Conservation (phyloP, 2,797 vertebrate genomes). For the Epinephelus malabaricus region DNA sequence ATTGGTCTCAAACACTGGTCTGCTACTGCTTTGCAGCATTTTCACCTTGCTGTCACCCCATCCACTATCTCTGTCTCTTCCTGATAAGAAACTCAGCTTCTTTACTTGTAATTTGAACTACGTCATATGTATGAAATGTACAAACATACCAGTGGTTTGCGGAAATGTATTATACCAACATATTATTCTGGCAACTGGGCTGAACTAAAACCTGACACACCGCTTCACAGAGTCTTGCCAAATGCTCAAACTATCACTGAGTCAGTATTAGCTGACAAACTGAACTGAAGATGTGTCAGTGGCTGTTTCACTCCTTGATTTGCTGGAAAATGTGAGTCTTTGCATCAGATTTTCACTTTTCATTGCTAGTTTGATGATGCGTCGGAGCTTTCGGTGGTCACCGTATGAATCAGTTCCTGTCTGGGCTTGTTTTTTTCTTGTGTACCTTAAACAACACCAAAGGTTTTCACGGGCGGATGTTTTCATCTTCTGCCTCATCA, state of each 20-base stretch:
- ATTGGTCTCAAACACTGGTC: too few species aligned
- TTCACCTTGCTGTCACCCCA: too few species aligned
- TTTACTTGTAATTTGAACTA: too few species aligned
- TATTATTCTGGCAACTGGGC: too few species aligned
- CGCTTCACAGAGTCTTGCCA: background rate
- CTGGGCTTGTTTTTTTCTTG: constrained; percentile 46
- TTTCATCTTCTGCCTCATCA: constrained; percentile 77
- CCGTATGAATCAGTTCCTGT: constrained; percentile 69
- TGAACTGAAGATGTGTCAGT: constrained; percentile 44
- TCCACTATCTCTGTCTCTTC: too few species aligned
- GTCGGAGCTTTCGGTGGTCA: constrained; percentile 41
- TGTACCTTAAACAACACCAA: constrained; percentile 63
- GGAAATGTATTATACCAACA: too few species aligned
- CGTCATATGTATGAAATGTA: too few species aligned
- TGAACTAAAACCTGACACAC: background rate
- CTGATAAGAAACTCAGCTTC: too few species aligned
- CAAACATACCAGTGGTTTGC: too few species aligned
- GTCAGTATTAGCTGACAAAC: constrained; percentile 27
- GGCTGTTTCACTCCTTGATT: constrained; percentile 39
- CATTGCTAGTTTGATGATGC: constrained; percentile 8
- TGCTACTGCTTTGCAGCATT: too few species aligned
- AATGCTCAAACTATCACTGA: background rate
- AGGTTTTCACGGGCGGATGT: constrained; percentile 65
- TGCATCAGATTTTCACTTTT: constrained; percentile 13
- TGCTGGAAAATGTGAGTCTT: constrained; percentile 52